Base-by-base conservation (phyloP, 1,140 invertebrate species). In the Metaphire vulgaris region DNA sequence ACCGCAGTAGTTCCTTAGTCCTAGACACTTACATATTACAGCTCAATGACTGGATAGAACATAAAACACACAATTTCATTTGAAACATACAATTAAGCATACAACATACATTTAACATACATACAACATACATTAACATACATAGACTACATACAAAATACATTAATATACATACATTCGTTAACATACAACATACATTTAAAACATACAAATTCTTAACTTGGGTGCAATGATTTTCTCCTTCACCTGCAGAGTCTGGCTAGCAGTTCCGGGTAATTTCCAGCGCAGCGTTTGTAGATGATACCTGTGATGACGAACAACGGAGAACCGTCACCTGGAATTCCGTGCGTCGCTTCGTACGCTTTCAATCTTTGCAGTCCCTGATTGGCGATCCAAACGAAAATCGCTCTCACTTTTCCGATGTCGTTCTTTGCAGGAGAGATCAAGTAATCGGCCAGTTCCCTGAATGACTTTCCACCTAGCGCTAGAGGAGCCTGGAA, bases 211-310 rank as follows among this genome's bases (percentile, higher is more conserved):
- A n/a, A n/a, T n/a, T n/a, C n/a, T n/a, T n/a, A n/a, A n/a, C n/a
- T n/a, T n/a, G n/a, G n/a, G n/a, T n/a, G n/a, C n/a, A n/a, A n/a
- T n/a, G n/a, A n/a, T n/a, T n/a, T n/a, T n/a, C n/a, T n/a, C n/a
- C n/a, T n/a, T n/a, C n/a, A 77, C 76, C 32, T 77, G 76, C 76
- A 77, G 32, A 77, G n/a, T 33, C 28, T 34, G 32, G 64, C 32
- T 56, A 77, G 73, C 16, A 77, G 31, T 0, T 69, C 14, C 32
- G 72, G 41, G 66, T 77, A 77, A 31, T 56, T 65, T 15, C 32
- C 66, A 16, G 29, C 30, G 29, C 31, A 26, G 26, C 68, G 34
- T 31, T 69, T 33, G 28, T 76, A 26, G 30, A 74, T 21, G 34
- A 74, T 69, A 33, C 31, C 34, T 0, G 74, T 29, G n/a, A 77